Evolutionary conservation across 2,797 vertebrate species (phyloP).

Genomic region (Distichodus sexfasciatus): DNA sequence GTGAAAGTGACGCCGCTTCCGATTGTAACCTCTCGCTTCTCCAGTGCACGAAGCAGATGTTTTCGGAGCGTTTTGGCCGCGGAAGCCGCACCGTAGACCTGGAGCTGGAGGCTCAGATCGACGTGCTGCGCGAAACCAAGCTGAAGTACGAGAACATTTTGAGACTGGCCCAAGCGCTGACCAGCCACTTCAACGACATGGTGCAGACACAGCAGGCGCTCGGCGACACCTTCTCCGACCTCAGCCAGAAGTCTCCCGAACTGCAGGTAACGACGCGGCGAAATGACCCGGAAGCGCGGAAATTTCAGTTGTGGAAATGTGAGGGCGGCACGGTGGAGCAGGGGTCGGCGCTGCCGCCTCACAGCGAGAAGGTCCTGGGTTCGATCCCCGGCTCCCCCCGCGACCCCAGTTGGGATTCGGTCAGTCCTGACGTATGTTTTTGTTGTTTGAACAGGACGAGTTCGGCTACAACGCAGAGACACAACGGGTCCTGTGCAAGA

Average conservation of each 20-base stretch:
- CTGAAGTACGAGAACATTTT: constrained; percentile 90
- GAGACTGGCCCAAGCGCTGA: constrained; percentile 84
- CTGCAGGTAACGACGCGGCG: constrained; percentile 77
- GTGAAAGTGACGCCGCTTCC: too few relatives aligned
- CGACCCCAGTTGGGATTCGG: too few relatives aligned
- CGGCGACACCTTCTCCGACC: constrained; percentile 91
- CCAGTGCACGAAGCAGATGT: constrained; percentile 94
- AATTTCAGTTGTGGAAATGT: background rate
- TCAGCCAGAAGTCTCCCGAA: constrained; percentile 98
- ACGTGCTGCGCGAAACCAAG: constrained; percentile 91
- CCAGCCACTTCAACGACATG: constrained; percentile 88
- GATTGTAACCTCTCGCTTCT: background rate
- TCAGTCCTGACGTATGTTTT: too few relatives aligned
- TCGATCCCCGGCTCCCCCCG: too few relatives aligned
- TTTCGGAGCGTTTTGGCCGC: constrained; percentile 90
- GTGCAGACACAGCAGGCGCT: constrained; percentile 94
- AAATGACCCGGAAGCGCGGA: background rate
- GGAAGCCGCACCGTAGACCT: constrained; percentile 92
- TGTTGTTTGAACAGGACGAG: constrained; percentile 79
- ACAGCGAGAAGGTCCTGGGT: too few relatives aligned
- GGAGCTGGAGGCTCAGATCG: constrained; percentile 95
- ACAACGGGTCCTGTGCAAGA: constrained; percentile 93
- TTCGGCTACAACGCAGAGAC: constrained; percentile 98
- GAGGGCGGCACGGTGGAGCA: too few relatives aligned
- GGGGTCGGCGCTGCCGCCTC: too few relatives aligned